These are phyloP conservation scores for Macquaria australasica DNA, from an alignment of 2,113 vertebrate species.

Conservation along the genomic window DNA sequence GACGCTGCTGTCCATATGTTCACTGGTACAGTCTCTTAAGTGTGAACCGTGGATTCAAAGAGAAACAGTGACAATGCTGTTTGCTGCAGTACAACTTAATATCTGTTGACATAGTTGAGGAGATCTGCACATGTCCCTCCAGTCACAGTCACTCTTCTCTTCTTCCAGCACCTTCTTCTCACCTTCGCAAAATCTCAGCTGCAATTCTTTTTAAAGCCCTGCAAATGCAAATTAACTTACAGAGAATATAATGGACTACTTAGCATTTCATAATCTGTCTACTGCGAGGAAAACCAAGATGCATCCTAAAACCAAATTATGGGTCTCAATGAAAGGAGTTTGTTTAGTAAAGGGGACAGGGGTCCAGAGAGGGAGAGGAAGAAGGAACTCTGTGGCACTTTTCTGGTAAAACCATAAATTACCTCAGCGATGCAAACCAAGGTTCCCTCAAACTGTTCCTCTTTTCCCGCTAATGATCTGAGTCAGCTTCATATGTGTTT, in stretches of 20 bases:
- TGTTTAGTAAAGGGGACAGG: background rate
- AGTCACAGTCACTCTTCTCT: background rate
- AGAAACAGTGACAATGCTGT: background rate
- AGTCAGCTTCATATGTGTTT: background rate
- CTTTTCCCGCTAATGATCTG: background rate
- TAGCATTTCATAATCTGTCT: background rate
- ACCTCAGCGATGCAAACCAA: background rate
- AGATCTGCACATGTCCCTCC: conserved; percentile 12
- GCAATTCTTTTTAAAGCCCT: background rate
- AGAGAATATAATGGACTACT: background rate
- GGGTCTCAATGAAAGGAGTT: background rate
- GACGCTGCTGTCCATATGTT: conserved; percentile 32
- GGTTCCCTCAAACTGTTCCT: background rate
- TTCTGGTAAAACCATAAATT: background rate
- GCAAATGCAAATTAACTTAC: background rate
- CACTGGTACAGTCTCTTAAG: conserved; percentile 3
- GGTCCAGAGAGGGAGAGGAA: background rate
- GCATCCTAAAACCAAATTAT: conserved; percentile 1
- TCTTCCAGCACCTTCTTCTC: background rate
- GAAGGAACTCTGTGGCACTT: background rate
- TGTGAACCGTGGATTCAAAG: conserved; percentile 17
- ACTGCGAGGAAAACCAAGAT: background rate
- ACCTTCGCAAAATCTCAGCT: conserved; percentile 8
- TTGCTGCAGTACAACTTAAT: conserved; percentile 13
- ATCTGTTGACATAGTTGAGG: background rate